Base-by-base conservation (phyloP, 2,888 invertebrate species). In the Macrophya alboannulata region DNA sequence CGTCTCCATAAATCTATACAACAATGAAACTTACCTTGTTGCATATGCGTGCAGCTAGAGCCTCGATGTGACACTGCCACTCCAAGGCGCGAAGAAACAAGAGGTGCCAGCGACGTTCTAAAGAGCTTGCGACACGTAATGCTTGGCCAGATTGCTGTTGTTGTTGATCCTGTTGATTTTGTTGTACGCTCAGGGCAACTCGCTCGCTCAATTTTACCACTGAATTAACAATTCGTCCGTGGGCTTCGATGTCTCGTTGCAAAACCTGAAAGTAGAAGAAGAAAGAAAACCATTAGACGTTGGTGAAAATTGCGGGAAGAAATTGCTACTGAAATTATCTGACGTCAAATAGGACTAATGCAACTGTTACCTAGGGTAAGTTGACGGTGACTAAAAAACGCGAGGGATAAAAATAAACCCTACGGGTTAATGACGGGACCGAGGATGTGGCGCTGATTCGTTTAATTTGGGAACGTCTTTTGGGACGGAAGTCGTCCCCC, bases 201-300 rank as follows among this genome's bases (percentile, higher is more conserved):
- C 95, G 96, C 92, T 95, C 96, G 94, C 96, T 97, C 93, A 96
- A 95, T 94, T 96, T 96, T 94, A 97, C 96, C 94, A 96, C 96
- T 86, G 96, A 96, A 93, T 95, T 95, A 93, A 97, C 97, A 94
- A 97, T 97, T 94, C 97, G 96, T 90, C 97, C 97, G 95, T 97
- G 98, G 94, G 97, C 97, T 96, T 98, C 97, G 94, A 98, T 98
- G 95, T 98, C 98, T 93, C 96, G 96, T 95, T 98, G 98, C 94
- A 98, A 96, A 95, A 97, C 97, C 98, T 98, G 96, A 43, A 95
- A 94, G 85, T 65, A 88, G 15, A 83, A 81, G 84, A 68, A 85
- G 87, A 81, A 12, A n/a, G n/a, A n/a, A n/a, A n/a, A n/a, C n/a
- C n/a, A 88, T 84, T 86, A 86, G 84, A 81, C 86, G 86, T 85